Conservation (phyloP, 2,797 vertebrate species). For the Todus mexicanus region DNA sequence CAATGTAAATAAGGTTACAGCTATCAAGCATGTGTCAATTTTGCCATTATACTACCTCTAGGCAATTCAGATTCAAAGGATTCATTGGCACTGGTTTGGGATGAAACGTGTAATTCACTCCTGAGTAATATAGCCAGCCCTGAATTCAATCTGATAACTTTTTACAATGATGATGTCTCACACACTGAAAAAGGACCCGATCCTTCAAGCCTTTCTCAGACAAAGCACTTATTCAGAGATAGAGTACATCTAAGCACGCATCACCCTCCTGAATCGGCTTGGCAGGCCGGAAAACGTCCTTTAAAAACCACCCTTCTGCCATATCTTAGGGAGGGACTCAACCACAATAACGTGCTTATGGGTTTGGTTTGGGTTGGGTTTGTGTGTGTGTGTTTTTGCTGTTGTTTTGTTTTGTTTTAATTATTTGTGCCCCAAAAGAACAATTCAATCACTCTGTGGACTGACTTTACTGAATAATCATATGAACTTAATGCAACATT, state of each 20-base stretch:
- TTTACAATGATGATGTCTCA: rapidly evolving
- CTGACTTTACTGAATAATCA: background rate
- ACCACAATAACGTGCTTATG: too few relatives aligned
- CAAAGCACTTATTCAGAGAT: background rate
- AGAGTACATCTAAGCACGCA: rapidly evolving
- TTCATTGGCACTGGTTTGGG: background rate
- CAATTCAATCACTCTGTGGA: background rate
- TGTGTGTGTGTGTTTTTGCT: too few relatives aligned
- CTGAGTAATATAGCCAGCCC: background rate
- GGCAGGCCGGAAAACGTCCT: background rate
- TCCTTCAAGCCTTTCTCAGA: background rate
- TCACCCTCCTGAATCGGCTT: background rate
- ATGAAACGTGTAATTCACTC: background rate
- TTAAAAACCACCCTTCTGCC: background rate
- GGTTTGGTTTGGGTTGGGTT: too few relatives aligned
- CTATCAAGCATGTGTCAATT: slow-evolving; percentile 46
- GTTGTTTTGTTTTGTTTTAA: background rate
- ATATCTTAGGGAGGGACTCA: background rate
- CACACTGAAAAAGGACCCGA: rapidly evolving
- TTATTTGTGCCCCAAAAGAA: background rate
- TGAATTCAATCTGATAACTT: rapidly evolving
- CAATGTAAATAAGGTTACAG: slow-evolving; percentile 63
- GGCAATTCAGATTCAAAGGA: slow-evolving; percentile 18
- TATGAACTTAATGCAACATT: background rate
- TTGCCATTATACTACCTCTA: background rate